Base-by-base conservation (phyloP, 1,140 invertebrate genomes). In the Drosophila ficusphila region DNA sequence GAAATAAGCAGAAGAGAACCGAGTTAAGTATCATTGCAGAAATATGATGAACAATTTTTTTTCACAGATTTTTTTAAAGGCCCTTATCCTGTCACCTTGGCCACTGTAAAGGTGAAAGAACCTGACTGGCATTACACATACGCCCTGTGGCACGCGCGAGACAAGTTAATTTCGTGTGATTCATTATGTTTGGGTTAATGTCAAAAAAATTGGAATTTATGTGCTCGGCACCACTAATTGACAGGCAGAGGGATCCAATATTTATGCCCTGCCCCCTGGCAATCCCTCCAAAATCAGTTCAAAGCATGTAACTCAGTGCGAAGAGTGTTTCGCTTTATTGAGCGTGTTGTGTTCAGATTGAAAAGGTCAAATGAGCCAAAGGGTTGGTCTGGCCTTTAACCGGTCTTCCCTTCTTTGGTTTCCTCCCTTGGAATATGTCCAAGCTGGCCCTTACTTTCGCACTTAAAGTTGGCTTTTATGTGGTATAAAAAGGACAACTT, bases 201-300 rank as follows among this genome's bases (percentile, higher is more conserved):
- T 71, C 67, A 71, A 71, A 71, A 71, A 67, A 71, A 71, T 71
- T 60, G 67, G 57, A 38, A 71, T 71, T 71, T 71, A 71, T 71
- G 68, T 71, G 67, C 36, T 49, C 31, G 38, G 23, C 31, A 36
- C 23, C 46, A 60, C 53, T 71, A 71, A 71, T 71, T 71, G 68
- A 71, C 68, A 71, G 67, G 53, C 23, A 16, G 21, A 42, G 64
- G 64, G 18, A 48, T 52, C 46, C 64, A 68, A 68, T 67, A 58
- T 58, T 31, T 39, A 27, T 41, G 25, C 14, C 33, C 27, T 9
- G 11, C 41, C 5, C 2, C 8, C 1, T 4, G 18, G 4, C 18
- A 19, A 29, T 21, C 23, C 27, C 54, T 12, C 33, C 34, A 21
- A 67, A 65, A 68, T 68, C 64, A 68, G 64, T 67, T 68, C 61